Conservation (phyloP, 2,797 vertebrate species). For the Macropus fuliginosus region DNA sequence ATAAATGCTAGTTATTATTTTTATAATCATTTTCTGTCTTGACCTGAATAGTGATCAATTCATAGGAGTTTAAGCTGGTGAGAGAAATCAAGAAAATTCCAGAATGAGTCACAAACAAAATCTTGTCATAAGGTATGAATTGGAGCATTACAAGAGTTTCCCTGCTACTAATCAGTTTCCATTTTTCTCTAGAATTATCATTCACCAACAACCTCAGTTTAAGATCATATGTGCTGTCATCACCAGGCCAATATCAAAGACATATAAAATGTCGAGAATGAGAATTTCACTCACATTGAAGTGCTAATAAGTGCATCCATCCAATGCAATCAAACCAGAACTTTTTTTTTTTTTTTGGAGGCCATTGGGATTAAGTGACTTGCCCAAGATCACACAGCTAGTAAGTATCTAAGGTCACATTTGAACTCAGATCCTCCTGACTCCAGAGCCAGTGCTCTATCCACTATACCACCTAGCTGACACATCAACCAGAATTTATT, state of each 20-base stretch:
- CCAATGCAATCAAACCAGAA: no score
- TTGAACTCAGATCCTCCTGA: no score
- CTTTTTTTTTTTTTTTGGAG: no score
- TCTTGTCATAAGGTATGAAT: constrained; percentile 36
- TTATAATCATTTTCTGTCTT: no score
- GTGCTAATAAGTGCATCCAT: no score
- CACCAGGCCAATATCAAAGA: background rate
- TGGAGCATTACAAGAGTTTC: constrained; percentile 55
- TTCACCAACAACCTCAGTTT: constrained; percentile 32
- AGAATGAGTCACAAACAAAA: constrained; percentile 71
- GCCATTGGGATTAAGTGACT: no score
- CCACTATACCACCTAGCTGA: no score
- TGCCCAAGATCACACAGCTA: no score
- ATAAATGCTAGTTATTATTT: no score
- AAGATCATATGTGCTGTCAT: constrained; percentile 25
- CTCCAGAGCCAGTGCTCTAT: no score
- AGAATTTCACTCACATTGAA: background rate
- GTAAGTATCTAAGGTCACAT: no score
- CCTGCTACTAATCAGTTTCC: constrained; percentile 58
- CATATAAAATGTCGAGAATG: accelerated
- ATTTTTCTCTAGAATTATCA: constrained; percentile 48
- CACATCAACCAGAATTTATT: no score
- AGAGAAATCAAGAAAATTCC: constrained; percentile 59
- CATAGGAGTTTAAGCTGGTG: constrained; percentile 58
- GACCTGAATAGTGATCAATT: constrained; percentile 54